Percentiles rank a stretch among this genome's conserved stretches.
Conservation (phyloP, 2,888 invertebrate genomes). For the Notocelia uddmanniana region DNA sequence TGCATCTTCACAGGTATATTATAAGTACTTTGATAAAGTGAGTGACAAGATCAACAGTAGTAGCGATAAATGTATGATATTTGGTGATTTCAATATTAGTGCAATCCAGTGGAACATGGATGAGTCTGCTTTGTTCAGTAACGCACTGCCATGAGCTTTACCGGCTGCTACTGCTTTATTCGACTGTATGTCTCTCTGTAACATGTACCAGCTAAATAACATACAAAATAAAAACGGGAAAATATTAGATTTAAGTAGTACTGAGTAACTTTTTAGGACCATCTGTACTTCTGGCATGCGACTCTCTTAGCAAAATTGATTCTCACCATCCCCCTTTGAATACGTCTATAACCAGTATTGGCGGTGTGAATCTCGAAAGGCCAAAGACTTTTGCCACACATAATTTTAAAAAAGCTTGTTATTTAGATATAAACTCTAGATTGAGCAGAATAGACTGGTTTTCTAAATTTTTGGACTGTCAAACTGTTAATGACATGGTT, state of each 20-base stretch:
- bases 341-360: background rate
- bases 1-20: no score
- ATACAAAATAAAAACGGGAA: background rate
- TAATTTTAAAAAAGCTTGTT: background rate
- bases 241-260: background rate
- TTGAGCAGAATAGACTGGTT: background rate
- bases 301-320: background rate
- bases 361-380: background rate
- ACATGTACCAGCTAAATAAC: background rate
- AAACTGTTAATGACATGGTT: no score
- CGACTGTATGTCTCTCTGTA: background rate
- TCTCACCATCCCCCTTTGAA: background rate
- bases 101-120: no score
- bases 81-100: no score
- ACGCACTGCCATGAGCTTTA: background rate
- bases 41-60: no score
- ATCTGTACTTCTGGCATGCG: background rate
- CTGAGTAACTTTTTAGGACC: background rate
- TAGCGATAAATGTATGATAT: no score
- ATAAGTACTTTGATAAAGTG: no score
- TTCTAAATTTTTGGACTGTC: no score
- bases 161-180: background rate
- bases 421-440: background rate
- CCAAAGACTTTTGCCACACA: background rate
- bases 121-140: background rate